Evolutionary conservation across 2,888 invertebrate species (phyloP).

Genomic region (Spodoptera exigua): DNA sequence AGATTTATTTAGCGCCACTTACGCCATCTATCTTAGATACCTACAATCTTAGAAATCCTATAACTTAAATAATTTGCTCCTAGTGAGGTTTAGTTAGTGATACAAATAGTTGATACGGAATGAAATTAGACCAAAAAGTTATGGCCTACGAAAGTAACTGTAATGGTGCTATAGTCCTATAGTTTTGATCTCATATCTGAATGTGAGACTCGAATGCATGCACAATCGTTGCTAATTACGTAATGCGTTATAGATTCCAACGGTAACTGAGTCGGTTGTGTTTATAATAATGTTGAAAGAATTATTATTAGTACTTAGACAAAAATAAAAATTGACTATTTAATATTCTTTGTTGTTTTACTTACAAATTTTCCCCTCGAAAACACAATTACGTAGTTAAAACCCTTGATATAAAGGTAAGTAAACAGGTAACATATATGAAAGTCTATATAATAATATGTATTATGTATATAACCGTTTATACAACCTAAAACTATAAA

Average conservation of each 20-base stretch:
- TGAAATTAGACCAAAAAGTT: constrained; percentile 83
- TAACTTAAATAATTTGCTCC: constrained; percentile 48
- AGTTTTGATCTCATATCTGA: constrained; percentile 87
- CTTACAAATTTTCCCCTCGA: constrained; percentile 24
- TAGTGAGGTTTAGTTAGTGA: constrained; percentile 53
- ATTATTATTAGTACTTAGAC: constrained; percentile 87
- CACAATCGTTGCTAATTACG: constrained; percentile 71
- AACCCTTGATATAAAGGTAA: no score
- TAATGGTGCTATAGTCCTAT: constrained; percentile 87
- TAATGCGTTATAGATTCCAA: constrained; percentile 70
- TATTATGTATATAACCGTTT: no score
- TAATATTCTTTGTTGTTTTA: constrained; percentile 64
- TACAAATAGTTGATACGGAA: constrained; percentile 59
- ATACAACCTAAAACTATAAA: no score
- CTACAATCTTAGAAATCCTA: constrained; percentile 36
- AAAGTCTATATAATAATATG: no score
- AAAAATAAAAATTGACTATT: constrained; percentile 80
- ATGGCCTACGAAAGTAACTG: constrained; percentile 88
- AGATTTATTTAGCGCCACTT: constrained; percentile 35
- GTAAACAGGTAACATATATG: no score
- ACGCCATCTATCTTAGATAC: constrained; percentile 39
- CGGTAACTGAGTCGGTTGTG: constrained; percentile 83
- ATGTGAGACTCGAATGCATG: constrained; percentile 75
- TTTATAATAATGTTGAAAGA: constrained; percentile 81
- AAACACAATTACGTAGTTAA: no score